Conservation (phyloP, 2,113 vertebrate genomes). For the Saccopteryx leptura region DNA sequence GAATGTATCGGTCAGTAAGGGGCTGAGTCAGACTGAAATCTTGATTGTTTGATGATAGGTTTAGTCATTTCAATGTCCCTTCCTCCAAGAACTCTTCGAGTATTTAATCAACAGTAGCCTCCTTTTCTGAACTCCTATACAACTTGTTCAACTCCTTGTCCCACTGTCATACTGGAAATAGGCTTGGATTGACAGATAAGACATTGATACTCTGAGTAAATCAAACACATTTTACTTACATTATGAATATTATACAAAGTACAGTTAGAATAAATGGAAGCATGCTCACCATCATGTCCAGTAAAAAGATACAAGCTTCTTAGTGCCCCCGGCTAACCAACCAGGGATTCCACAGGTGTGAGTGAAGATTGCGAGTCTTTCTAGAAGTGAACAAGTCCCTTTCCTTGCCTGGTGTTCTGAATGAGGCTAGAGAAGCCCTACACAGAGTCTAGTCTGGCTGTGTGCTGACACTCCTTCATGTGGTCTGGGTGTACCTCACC, state of each 20-base stretch:
- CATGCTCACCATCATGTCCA: background rate
- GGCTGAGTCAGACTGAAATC: background rate
- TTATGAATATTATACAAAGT: background rate
- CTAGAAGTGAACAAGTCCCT: background rate
- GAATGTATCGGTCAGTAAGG: background rate
- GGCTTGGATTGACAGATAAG: background rate
- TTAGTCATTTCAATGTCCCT: background rate
- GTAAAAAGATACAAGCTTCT: background rate
- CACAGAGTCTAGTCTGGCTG: background rate
- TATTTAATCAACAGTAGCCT: background rate
- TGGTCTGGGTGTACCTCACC: background rate
- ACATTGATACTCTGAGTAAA: background rate
- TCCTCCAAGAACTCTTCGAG: slow-evolving; percentile 7
- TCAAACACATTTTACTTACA: background rate
- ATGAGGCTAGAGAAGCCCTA: background rate
- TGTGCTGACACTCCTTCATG: background rate
- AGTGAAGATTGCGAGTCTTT: background rate
- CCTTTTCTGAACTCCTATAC: slow-evolving; percentile 1
- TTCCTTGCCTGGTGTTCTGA: background rate
- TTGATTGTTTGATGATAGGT: background rate
- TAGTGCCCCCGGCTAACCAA: background rate
- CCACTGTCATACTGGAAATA: background rate
- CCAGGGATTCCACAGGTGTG: background rate
- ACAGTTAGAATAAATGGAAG: background rate
- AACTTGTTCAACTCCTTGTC: background rate